Percentiles rank a stretch among this genome's conserved stretches.
These are phyloP conservation scores for Brachymystax lenok DNA, from an alignment of 2,797 vertebrate species.

Conservation along the genomic window DNA sequence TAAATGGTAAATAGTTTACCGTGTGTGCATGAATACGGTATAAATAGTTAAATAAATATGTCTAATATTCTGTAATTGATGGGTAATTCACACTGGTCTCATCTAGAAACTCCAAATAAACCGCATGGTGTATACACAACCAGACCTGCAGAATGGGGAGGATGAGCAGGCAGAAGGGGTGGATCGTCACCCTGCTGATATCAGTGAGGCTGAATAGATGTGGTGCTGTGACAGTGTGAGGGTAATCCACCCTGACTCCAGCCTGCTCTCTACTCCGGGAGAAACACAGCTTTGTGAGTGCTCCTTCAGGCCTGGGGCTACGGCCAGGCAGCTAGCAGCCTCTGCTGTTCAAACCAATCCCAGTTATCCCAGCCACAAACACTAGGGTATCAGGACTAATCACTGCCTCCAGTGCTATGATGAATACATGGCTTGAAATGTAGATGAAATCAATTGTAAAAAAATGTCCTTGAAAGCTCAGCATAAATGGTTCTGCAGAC, in stretches of 20 bases:
- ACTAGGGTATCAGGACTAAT: slow-evolving; percentile 1
- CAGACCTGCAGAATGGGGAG: background rate
- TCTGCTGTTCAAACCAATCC: background rate
- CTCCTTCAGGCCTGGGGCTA: background rate
- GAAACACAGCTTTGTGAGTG: background rate
- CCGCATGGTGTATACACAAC: background rate
- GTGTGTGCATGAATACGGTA: background rate
- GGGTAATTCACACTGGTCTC: background rate
- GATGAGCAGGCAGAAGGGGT: background rate
- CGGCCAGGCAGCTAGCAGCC: background rate
- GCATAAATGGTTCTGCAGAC: background rate
- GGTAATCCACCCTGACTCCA: background rate
- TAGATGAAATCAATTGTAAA: background rate
- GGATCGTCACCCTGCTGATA: background rate
- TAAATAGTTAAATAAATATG: background rate
- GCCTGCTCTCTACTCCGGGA: background rate
- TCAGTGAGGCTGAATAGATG: background rate
- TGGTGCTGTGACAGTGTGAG: background rate
- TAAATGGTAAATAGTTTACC: background rate
- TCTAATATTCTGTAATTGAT: background rate
- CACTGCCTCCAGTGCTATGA: background rate
- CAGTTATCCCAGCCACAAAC: background rate
- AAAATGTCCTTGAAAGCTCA: background rate
- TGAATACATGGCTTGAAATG: background rate
- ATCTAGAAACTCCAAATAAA: background rate